A percentile compares a stretch with the other conserved stretches of the same genome.
These are phyloP conservation scores for Patella ulyssiponensis DNA, from an alignment of 2,888 invertebrate species.

Conservation along the genomic window DNA sequence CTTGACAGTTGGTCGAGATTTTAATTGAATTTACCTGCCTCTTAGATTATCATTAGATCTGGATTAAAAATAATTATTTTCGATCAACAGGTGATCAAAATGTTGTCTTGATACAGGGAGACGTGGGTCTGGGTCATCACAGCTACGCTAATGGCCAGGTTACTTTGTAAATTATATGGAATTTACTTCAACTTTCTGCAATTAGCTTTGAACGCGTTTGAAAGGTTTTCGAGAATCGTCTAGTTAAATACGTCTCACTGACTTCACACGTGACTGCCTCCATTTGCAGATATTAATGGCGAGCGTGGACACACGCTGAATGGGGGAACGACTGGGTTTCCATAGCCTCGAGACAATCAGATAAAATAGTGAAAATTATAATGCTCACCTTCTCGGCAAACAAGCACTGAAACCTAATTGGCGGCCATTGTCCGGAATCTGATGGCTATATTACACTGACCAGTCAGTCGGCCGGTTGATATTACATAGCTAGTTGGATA, in stretches of 20 bases:
- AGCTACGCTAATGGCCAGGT: no score
- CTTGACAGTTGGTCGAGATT: neutral
- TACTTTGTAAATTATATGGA: neutral
- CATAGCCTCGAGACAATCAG: neutral
- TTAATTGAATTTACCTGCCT: neutral
- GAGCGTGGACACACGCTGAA: constrained; percentile 5
- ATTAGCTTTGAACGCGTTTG: constrained; percentile 1
- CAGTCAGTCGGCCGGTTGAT: no score
- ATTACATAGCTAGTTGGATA: no score
- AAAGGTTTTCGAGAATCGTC: neutral
- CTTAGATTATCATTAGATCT: constrained; percentile 8
- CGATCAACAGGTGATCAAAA: no score
- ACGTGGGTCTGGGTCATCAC: no score
- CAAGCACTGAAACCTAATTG: constrained; percentile 5
- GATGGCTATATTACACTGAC: no score
- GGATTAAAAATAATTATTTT: neutral
- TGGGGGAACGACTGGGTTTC: neutral
- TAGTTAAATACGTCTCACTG: constrained; percentile 1
- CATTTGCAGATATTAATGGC: constrained; percentile 8
- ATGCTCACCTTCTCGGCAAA: neutral
- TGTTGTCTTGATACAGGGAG: no score
- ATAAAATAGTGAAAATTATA: constrained; percentile 1
- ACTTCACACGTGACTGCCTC: neutral
- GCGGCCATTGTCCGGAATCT: neutral
- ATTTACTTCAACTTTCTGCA: constrained; percentile 11